Evolutionary conservation across 35 echinoderm and acorn worm species (phyloP).

Genomic region (Heliocidaris tuberculata): DNA sequence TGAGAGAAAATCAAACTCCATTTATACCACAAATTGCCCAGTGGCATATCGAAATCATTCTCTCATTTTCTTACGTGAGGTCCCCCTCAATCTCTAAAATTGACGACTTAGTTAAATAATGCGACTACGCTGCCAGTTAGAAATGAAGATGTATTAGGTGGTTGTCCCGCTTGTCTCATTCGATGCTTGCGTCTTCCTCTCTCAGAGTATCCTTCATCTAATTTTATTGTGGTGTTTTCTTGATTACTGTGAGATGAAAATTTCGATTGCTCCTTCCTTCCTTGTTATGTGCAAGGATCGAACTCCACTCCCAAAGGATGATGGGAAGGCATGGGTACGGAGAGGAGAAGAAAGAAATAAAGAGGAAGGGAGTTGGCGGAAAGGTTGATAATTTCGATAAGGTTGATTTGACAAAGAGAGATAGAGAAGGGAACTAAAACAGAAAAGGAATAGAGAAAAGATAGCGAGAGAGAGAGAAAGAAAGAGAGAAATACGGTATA

Average conservation of each 20-base stretch:
- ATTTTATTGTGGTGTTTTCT: not conserved
- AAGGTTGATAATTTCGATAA: too few relatives aligned
- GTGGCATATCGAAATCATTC: not conserved
- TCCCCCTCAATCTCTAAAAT: not conserved
- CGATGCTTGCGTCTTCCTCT: not conserved
- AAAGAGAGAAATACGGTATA: too few relatives aligned
- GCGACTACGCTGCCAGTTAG: not conserved
- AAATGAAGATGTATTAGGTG: not conserved
- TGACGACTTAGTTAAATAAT: constrained; percentile 13
- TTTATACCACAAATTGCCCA: not conserved
- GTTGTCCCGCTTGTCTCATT: not conserved
- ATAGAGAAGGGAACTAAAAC: too few relatives aligned
- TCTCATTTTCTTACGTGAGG: not conserved
- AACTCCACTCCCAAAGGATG: not conserved
- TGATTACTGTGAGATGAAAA: not conserved
- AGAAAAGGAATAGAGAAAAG: too few relatives aligned
- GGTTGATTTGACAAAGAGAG: too few relatives aligned
- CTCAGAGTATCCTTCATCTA: not conserved
- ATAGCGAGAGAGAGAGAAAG: too few relatives aligned
- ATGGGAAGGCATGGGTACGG: not conserved
- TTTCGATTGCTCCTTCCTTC: not conserved
- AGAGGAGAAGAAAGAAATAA: not conserved
- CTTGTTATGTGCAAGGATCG: not conserved
- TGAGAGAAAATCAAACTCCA: constrained; percentile 1
- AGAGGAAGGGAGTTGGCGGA: not conserved